These are phyloP conservation scores for Conchocele bisecta DNA, from an alignment of 2,888 invertebrate genomes.

Conservation along the genomic window DNA sequence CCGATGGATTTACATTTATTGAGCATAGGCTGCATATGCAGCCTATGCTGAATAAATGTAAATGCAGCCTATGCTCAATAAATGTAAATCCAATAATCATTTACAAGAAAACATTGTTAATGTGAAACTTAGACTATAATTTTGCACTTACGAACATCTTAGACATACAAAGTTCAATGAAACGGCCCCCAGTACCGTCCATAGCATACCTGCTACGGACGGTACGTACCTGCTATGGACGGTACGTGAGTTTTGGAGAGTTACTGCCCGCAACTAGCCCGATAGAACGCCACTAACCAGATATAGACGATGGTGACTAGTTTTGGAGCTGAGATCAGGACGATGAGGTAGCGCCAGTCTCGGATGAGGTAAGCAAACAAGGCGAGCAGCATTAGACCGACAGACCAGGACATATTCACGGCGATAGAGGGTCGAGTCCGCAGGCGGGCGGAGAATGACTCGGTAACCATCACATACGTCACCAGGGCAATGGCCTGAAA, in stretches of 20 bases:
- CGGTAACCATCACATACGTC: slow-evolving; percentile 72
- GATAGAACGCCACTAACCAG: slow-evolving; percentile 66
- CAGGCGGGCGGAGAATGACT: slow-evolving; percentile 67
- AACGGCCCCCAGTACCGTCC: too few species aligned
- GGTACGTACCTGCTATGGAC: too few species aligned
- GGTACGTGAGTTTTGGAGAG: neutral
- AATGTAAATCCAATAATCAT: too few species aligned
- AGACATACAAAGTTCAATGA: too few species aligned
- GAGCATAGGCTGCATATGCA: too few species aligned
- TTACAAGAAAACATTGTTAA: too few species aligned
- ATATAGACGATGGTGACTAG: slow-evolving; percentile 63
- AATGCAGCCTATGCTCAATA: too few species aligned
- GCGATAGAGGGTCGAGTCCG: slow-evolving; percentile 71
- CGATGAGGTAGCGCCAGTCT: slow-evolving; percentile 72
- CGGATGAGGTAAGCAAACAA: slow-evolving; percentile 68
- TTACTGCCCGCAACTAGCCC: neutral
- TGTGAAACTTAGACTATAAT: too few species aligned
- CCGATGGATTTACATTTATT: too few species aligned
- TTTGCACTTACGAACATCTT: too few species aligned
- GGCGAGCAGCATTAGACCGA: slow-evolving; percentile 70
- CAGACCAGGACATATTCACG: slow-evolving; percentile 72
- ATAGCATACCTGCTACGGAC: neutral
- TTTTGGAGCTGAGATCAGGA: slow-evolving; percentile 71
- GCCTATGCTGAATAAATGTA: too few species aligned
- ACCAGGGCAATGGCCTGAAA: slow-evolving; percentile 72